phyloP scores from a whole-genome alignment of 2,113 vertebrate genomes.

The Canis aureus region DNA sequence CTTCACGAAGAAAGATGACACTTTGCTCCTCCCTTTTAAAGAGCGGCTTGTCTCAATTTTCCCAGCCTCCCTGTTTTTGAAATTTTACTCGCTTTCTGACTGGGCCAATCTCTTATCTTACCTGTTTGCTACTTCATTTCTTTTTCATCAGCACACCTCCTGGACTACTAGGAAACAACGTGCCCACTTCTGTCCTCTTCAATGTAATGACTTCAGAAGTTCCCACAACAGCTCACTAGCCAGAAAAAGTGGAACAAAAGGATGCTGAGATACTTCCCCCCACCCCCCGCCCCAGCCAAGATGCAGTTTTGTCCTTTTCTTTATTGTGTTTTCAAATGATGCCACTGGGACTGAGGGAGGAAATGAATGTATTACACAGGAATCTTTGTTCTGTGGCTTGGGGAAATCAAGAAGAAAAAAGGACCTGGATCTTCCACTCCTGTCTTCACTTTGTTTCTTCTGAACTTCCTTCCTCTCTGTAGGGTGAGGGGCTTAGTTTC shows the following conservation, averaged over 20 bases:
- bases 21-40: background rate
- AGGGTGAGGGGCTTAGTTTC: conserved; percentile 1
- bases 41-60: conserved; percentile 48
- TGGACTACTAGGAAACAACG: background rate
- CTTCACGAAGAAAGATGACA: conserved; percentile 48
- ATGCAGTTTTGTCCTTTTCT: conserved; percentile 49
- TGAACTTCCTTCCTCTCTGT: background rate
- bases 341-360: conserved; percentile 52
- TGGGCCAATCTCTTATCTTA: background rate
- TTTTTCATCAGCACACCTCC: conserved; percentile 17
- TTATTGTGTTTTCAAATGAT: conserved; percentile 62
- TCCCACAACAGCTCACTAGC: background rate
- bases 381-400: conserved; percentile 60
- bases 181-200: background rate
- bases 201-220: background rate
- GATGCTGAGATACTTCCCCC: background rate
- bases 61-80: conserved; percentile 1
- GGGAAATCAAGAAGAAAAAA: conserved; percentile 48
- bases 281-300: background rate
- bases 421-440: conserved; percentile 40
- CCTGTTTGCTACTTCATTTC: background rate
- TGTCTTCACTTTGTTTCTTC: conserved; percentile 24
- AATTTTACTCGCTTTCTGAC: conserved; percentile 51
- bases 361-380: conserved; percentile 33
- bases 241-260: conserved; percentile 38